Evolutionary conservation across 1,140 invertebrate genomes (phyloP).

Genomic region (Drosophila pachea): DNA sequence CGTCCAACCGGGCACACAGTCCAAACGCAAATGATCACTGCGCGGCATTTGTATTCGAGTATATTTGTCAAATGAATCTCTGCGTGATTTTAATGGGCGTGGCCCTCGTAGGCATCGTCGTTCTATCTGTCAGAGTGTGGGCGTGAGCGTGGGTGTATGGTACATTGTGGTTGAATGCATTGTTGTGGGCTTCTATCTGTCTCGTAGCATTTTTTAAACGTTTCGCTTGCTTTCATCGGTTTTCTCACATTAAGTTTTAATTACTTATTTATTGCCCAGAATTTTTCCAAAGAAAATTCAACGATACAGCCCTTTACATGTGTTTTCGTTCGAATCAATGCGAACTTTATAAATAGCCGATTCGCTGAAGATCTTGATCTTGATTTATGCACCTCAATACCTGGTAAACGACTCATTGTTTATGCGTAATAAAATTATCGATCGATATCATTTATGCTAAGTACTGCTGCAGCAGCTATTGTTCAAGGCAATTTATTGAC

Average conservation of each 20-base stretch:
- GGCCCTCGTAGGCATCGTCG: not conserved
- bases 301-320: not conserved
- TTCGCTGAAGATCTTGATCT: not conserved
- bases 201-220: conserved; percentile 8
- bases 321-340: conserved; percentile 9
- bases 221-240: conserved; percentile 15
- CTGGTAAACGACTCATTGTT: no score
- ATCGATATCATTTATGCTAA: no score
- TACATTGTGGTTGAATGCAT: conserved; percentile 15
- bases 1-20: conserved; percentile 35
- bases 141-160: conserved; percentile 4
- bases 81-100: conserved; percentile 8
- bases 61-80: conserved; percentile 39
- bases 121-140: not conserved
- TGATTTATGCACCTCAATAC: conserved; percentile 4
- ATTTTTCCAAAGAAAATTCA: conserved; percentile 34
- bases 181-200: conserved; percentile 14
- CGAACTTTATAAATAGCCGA: conserved; percentile 15
- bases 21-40: conserved; percentile 52
- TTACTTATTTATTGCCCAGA: conserved; percentile 48
- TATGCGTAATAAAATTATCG: no score
- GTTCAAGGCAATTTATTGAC: conserved; percentile 50
- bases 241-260: conserved; percentile 41
- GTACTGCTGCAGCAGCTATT: conserved; percentile 1
- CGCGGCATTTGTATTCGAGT: conserved; percentile 23